Evolutionary conservation across 2,113 vertebrate species (phyloP), one percentile per base, ranked within the genome.

Genomic region (Gavialis gangeticus): DNA sequence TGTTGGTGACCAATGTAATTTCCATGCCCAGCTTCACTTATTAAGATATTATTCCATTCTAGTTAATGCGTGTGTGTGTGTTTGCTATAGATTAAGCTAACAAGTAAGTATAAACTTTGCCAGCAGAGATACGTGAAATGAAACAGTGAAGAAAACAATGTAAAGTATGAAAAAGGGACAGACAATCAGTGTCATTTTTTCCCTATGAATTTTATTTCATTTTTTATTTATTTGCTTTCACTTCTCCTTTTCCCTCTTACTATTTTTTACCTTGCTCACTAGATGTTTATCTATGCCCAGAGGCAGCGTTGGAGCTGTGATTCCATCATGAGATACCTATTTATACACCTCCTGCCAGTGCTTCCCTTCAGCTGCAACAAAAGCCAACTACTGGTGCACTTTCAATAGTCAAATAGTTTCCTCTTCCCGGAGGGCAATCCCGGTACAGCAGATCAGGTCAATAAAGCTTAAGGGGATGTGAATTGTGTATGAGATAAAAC

Each of bases 1-100:
- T 62, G 14, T 7, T 9, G 2, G 4, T 22, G 13, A 28, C 21
- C 12, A 37, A 22, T 58, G 3, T 34, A 82, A 81, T 3, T 34
- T 12, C 76, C 77, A 57, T 34, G 11, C 30, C 56, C 55, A 75
- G n/a, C 69, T 62, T 84, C 12, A 5, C 37, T 85, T 92, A 30
- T 18, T 75, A 56, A 34, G 18, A n/a, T 13, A 28, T 27, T 56
- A 11, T 4, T 76, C 28, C 58, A 75, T 55, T 63, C 5, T 34
- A n/a, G 12, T 46, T 28, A 67, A 76, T 75, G 46, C 9, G 46
- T 46, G 46, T 46, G 34, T 80, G 25, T 37, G 25, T 71, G 25
- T 77, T 83, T 93, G 30, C 25, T 13, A 85, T 79, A 60, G 24
- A 59, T 82, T 93, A 83, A 90, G 87, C 64, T 27, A 91, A 75